These are phyloP conservation scores for Lagopus muta DNA, from an alignment of 2,113 vertebrate species.

Conservation along the genomic window DNA sequence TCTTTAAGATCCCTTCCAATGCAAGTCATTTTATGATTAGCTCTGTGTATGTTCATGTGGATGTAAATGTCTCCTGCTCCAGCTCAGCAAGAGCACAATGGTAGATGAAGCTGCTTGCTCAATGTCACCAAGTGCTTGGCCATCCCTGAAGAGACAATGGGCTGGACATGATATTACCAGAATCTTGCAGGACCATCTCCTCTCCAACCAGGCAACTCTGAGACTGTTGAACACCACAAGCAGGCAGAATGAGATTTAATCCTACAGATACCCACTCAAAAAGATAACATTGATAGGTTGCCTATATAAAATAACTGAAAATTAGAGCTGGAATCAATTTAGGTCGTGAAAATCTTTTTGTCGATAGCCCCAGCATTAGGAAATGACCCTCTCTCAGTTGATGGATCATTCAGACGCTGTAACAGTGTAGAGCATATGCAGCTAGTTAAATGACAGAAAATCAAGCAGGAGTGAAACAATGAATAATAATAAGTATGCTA, in stretches of 20 bases:
- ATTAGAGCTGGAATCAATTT: not conserved
- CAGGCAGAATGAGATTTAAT: not conserved
- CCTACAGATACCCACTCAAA: not conserved
- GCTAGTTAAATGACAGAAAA: not conserved
- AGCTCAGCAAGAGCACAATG: not conserved
- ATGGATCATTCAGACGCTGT: not conserved
- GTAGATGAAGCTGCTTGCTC: not conserved
- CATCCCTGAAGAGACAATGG: not conserved
- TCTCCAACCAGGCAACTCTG: not conserved
- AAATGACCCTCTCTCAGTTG: not conserved
- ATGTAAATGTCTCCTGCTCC: not conserved
- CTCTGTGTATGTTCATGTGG: not conserved
- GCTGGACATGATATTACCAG: not conserved
- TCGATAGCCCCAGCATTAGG: not conserved
- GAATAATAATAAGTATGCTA: slow-evolving; percentile 12
- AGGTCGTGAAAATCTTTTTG: not conserved
- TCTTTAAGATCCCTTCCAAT: not conserved
- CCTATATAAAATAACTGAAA: not conserved
- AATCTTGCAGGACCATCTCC: not conserved
- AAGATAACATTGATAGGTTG: not conserved
- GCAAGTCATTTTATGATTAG: not conserved
- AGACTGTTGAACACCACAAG: not conserved
- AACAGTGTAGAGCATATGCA: rapidly evolving
- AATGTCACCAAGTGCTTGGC: not conserved
- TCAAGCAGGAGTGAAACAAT: not conserved